A percentile compares a stretch with the other conserved stretches of the same genome.
phyloP scores from a whole-genome alignment of 2,113 vertebrate species.

The Helogale parvula region DNA sequence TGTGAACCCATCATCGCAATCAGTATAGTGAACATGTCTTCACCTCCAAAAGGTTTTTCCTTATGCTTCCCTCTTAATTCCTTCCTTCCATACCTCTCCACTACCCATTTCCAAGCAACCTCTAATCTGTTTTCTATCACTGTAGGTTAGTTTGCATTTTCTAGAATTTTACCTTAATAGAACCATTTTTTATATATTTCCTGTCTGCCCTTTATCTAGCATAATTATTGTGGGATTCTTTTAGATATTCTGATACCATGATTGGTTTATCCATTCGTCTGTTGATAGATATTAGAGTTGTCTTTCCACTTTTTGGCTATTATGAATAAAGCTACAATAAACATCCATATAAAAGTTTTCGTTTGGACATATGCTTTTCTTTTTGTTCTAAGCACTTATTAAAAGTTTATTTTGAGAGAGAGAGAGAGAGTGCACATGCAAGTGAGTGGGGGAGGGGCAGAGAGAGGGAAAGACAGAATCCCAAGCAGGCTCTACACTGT shows the following conservation, averaged over 20 bases:
- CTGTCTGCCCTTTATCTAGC: background rate
- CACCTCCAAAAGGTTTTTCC: background rate
- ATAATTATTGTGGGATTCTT: background rate
- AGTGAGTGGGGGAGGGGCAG: no score
- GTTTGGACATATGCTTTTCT: background rate
- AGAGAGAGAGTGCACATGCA: no score
- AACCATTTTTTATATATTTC: background rate
- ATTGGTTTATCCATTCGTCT: background rate
- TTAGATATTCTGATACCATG: background rate
- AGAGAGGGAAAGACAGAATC: no score
- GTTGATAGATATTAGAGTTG: background rate
- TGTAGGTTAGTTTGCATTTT: constrained; percentile 1
- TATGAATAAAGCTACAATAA: background rate
- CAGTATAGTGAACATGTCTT: background rate
- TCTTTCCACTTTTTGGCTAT: background rate
- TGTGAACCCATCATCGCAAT: background rate
- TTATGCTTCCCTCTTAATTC: background rate
- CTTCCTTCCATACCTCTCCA: background rate
- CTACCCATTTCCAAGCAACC: background rate
- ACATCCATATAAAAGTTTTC: constrained; percentile 23
- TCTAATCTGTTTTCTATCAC: background rate
- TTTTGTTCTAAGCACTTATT: background rate
- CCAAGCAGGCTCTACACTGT: no score
- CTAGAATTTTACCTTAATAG: background rate
- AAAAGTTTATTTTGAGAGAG: background rate